These are phyloP conservation scores for Hucho hucho DNA, from an alignment of 2,113 vertebrate species.

Conservation along the genomic window DNA sequence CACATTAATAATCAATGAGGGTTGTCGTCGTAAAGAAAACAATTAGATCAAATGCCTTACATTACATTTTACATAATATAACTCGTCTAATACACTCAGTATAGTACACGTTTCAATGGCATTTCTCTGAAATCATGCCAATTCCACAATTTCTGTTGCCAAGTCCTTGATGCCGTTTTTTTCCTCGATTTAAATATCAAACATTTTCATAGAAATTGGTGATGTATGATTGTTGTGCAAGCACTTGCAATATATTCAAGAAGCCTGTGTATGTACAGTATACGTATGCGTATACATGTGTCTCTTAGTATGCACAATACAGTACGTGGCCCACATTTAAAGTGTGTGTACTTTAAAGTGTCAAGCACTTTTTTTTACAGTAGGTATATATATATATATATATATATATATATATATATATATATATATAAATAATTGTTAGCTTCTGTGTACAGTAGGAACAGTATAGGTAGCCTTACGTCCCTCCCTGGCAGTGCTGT, in stretches of 20 bases:
- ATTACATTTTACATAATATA: no score
- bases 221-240: neutral
- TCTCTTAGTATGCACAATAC: no score
- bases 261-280: no score
- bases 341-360: no score
- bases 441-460: neutral
- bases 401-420: no score
- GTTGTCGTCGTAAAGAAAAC: neutral
- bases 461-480: neutral
- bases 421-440: conserved; percentile 3
- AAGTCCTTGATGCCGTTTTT: neutral
- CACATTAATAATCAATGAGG: neutral
- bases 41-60: no score
- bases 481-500: neutral
- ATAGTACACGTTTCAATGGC: neutral
- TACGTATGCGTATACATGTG: no score
- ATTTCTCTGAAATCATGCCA: neutral
- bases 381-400: no score
- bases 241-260: neutral
- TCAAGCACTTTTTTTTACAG: neutral
- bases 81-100: neutral
- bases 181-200: neutral
- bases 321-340: no score
- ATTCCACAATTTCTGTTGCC: neutral
- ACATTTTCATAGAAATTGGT: neutral